These are phyloP conservation scores for Polydrusus cervinus DNA, from an alignment of 2,888 invertebrate genomes.

Conservation along the genomic window DNA sequence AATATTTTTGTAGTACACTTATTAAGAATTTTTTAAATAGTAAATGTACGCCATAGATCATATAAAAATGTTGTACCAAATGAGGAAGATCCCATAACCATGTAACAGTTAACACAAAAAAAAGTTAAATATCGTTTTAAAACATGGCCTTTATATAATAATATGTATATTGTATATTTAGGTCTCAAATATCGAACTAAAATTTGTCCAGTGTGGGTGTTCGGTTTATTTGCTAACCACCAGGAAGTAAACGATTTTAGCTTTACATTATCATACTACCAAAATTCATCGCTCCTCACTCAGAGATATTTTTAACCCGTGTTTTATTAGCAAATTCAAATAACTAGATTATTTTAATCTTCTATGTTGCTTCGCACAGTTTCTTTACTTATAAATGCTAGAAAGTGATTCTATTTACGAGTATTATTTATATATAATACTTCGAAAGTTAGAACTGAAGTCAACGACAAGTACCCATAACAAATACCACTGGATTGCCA, in stretches of 20 bases:
- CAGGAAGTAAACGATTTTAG: constrained; percentile 16
- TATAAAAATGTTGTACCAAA: too few relatives aligned
- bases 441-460: too few relatives aligned
- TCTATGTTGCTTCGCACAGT: not conserved
- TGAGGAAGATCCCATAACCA: too few relatives aligned
- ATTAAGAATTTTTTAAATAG: too few relatives aligned
- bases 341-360: constrained; percentile 13
- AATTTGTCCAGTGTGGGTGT: constrained; percentile 2
- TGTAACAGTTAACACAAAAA: too few relatives aligned
- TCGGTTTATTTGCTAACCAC: not conserved
- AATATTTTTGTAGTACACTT: too few relatives aligned
- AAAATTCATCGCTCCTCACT: constrained; percentile 16
- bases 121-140: too few relatives aligned
- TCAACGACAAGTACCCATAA: too few relatives aligned
- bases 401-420: not conserved
- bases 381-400: not conserved
- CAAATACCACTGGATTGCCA: too few relatives aligned
- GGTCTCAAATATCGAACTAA: not conserved
- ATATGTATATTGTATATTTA: not conserved
- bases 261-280: constrained; percentile 5
- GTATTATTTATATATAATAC: too few relatives aligned
- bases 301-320: constrained; percentile 13
- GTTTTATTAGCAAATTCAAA: constrained; percentile 23
- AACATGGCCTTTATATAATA: not conserved
- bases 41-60: too few relatives aligned